Percentiles rank a stretch among this genome's conserved stretches.
These are phyloP conservation scores for Parnassius glacialis DNA, from an alignment of 2,888 invertebrate genomes.

Conservation along the genomic window DNA sequence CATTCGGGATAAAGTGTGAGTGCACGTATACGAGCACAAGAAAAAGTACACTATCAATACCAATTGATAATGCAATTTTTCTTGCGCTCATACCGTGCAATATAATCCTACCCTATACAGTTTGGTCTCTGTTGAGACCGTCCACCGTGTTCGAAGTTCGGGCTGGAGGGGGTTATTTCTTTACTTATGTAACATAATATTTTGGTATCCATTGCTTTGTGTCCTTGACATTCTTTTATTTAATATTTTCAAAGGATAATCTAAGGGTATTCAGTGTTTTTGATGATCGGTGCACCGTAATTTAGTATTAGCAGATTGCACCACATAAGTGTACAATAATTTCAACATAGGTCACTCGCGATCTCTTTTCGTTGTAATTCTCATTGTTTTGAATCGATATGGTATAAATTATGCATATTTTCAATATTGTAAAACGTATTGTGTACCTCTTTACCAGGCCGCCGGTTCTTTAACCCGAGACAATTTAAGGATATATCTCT, in stretches of 20 bases:
- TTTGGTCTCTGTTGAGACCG: no score
- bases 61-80: no score
- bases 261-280: not conserved
- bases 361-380: constrained; percentile 28
- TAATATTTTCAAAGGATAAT: not conserved
- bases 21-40: no score
- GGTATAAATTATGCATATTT: constrained; percentile 23
- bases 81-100: no score
- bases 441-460: constrained; percentile 7
- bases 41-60: no score
- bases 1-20: no score
- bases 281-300: not conserved
- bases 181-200: not conserved
- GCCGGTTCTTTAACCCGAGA: not conserved
- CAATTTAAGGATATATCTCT: constrained; percentile 30
- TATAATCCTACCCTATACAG: no score
- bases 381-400: constrained; percentile 26
- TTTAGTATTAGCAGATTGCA: not conserved
- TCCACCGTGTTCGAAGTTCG: no score
- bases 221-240: no score
- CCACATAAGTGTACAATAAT: constrained; percentile 17
- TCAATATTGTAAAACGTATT: constrained; percentile 12
- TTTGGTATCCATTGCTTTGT: no score
- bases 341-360: constrained; percentile 25
- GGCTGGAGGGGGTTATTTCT: not conserved